These are phyloP conservation scores for Pectinophora gossypiella DNA, from an alignment of 1,140 invertebrate species.

Conservation along the genomic window DNA sequence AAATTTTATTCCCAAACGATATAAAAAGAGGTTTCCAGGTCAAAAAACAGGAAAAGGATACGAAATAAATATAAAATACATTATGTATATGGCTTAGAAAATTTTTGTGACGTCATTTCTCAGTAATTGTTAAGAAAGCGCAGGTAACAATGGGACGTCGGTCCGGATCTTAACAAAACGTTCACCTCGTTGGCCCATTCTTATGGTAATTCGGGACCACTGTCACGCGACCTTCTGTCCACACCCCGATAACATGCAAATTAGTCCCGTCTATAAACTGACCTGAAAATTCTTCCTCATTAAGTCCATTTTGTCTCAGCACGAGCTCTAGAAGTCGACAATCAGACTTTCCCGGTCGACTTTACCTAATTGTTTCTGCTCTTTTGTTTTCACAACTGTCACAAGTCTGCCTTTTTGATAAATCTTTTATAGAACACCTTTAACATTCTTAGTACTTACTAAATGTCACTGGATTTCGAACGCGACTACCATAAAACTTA, in stretches of 20 bases:
- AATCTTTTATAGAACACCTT: not conserved
- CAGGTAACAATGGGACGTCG: slow-evolving; percentile 29
- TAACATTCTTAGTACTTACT: not conserved
- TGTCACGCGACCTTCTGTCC: slow-evolving; percentile 63
- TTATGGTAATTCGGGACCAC: slow-evolving; percentile 57
- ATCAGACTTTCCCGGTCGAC: not conserved
- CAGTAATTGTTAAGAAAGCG: slow-evolving; percentile 28
- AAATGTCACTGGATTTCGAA: not conserved
- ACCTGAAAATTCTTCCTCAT: slow-evolving; percentile 60
- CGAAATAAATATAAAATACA: too few relatives aligned
- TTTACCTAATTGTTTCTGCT: not conserved
- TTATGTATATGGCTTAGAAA: too few relatives aligned
- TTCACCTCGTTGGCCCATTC: slow-evolving; percentile 58
- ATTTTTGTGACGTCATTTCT: slow-evolving; percentile 17
- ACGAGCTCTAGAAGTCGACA: not conserved
- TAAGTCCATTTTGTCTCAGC: slow-evolving; percentile 24
- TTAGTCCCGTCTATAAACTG: slow-evolving; percentile 47
- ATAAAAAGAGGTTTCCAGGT: too few relatives aligned
- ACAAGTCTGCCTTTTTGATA: not conserved
- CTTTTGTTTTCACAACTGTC: not conserved
- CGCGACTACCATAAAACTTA: not conserved
- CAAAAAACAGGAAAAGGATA: too few relatives aligned
- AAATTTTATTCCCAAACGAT: too few relatives aligned
- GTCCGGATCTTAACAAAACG: slow-evolving; percentile 43
- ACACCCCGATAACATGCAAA: slow-evolving; percentile 66